Evolutionary conservation across 1,140 invertebrate genomes (phyloP).

Genomic region (Diorhabda elongata): DNA sequence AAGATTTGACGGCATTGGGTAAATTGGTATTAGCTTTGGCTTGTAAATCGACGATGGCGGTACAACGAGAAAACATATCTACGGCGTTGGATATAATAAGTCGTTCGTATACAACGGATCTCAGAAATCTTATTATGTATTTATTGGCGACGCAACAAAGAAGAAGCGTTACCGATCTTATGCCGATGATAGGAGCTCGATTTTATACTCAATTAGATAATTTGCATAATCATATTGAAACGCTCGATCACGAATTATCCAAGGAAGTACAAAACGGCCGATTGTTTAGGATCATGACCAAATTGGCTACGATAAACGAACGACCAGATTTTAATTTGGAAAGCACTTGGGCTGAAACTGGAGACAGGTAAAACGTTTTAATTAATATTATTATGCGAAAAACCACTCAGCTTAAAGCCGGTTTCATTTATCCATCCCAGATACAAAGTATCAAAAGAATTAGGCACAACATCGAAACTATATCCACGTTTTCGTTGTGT

Average conservation of each 20-base stretch:
- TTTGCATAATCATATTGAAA: conserved; percentile 79
- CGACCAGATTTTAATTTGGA: conserved; percentile 91
- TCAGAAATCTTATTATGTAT: conserved; percentile 92
- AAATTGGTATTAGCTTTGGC: conserved; percentile 86
- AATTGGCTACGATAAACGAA: conserved; percentile 89
- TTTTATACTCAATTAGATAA: conserved; percentile 95
- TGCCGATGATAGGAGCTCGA: conserved; percentile 96
- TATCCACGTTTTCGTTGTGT: too few species aligned
- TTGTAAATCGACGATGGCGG: conserved; percentile 81
- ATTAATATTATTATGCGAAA: too few species aligned
- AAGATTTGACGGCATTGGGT: conserved; percentile 89
- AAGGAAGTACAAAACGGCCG: conserved; percentile 95
- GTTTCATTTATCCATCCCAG: too few species aligned
- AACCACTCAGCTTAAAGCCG: too few species aligned
- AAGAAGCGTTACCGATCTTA: conserved; percentile 88
- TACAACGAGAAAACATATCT: conserved; percentile 79
- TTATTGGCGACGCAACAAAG: conserved; percentile 67
- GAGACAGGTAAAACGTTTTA: conserved; percentile 51
- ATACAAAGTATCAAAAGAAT: too few species aligned
- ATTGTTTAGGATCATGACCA: conserved; percentile 83
- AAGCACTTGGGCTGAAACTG: conserved; percentile 92
- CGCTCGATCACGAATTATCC: conserved; percentile 83
- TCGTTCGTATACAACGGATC: conserved; percentile 85
- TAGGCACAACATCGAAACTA: too few species aligned
- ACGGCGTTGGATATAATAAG: conserved; percentile 85